Evolutionary conservation across 2,113 vertebrate genomes (phyloP).

Genomic region (Brachyhypopomus gauderio): DNA sequence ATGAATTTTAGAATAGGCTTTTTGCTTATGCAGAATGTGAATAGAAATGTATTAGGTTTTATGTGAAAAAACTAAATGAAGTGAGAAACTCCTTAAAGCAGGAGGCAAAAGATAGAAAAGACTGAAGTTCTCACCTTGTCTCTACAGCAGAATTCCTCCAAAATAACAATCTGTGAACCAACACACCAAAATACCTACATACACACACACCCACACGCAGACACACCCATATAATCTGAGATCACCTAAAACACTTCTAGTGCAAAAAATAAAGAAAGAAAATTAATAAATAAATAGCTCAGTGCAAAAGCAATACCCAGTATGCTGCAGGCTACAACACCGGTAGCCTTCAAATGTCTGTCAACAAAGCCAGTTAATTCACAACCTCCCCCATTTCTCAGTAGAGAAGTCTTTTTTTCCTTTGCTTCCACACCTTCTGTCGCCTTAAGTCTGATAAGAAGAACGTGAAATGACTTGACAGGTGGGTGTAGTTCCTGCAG

Average conservation of each 20-base stretch:
- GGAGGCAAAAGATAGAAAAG: background rate
- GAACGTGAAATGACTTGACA: background rate
- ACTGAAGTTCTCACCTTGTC: slow-evolving; percentile 19
- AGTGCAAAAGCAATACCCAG: background rate
- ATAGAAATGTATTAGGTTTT: too few relatives aligned
- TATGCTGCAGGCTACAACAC: slow-evolving; percentile 11
- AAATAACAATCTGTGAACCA: slow-evolving; percentile 1
- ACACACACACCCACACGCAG: background rate
- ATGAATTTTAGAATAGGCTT: too few relatives aligned
- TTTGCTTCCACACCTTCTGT: background rate
- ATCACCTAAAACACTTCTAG: background rate
- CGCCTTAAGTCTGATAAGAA: background rate
- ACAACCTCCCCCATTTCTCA: too few relatives aligned
- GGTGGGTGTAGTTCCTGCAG: slow-evolving; percentile 2
- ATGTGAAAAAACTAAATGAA: background rate
- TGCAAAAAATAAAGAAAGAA: background rate
- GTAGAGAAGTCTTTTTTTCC: too few relatives aligned
- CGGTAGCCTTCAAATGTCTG: too few relatives aligned
- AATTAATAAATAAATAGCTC: background rate
- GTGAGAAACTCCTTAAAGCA: too few relatives aligned
- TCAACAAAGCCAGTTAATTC: too few relatives aligned
- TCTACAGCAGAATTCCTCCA: background rate
- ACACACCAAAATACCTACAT: background rate
- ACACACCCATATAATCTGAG: slow-evolving; percentile 38
- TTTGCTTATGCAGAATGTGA: background rate